Evolutionary conservation across 2,113 vertebrate genomes (phyloP).

Genomic region (Colinus virginianus): DNA sequence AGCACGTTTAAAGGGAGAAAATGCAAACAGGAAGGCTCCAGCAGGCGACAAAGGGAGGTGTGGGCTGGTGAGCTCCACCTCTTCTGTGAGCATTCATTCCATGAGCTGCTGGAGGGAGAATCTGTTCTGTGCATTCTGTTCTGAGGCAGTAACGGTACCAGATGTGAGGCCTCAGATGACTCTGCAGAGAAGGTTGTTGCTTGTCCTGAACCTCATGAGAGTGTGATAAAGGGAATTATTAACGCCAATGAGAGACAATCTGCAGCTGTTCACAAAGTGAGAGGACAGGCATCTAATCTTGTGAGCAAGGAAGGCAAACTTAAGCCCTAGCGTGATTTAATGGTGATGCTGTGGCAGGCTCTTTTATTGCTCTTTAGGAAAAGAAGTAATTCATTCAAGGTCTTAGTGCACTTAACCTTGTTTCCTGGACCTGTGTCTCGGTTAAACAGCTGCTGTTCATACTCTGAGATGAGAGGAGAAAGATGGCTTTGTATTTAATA

Average conservation of each 20-base stretch:
- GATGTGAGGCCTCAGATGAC: background rate
- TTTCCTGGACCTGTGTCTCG: background rate
- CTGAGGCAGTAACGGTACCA: background rate
- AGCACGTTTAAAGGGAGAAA: background rate
- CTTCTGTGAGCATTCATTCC: background rate
- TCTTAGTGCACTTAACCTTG: background rate
- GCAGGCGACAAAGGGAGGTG: background rate
- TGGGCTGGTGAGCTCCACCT: background rate
- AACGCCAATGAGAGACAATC: background rate
- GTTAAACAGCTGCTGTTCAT: background rate
- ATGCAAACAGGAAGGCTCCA: background rate
- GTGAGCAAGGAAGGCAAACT: background rate
- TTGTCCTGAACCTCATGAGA: background rate
- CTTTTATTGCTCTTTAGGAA: background rate
- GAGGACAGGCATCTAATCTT: background rate
- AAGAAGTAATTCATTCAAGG: background rate
- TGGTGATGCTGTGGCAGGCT: slow-evolving; percentile 11
- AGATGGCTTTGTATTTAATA: background rate
- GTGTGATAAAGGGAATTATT: background rate
- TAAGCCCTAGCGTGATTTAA: background rate
- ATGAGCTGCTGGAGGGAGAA: background rate
- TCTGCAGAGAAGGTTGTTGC: background rate
- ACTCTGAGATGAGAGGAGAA: background rate
- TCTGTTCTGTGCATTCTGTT: background rate
- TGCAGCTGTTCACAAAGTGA: background rate